Base-by-base conservation (phyloP, 2,888 invertebrate species). In the Cheilosia grossa region DNA sequence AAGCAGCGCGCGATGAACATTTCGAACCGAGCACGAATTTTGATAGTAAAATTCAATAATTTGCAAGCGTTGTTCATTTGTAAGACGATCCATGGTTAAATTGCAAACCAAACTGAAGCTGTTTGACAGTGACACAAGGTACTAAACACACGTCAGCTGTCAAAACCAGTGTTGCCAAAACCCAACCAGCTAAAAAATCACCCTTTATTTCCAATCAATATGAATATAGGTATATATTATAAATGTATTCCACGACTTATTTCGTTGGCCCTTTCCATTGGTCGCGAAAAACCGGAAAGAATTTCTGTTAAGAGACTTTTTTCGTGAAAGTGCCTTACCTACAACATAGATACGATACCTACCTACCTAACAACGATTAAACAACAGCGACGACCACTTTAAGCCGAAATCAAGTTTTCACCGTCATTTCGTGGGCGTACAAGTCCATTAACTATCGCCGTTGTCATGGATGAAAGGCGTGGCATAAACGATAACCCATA, bases 381-480 rank as follows among this genome's bases (percentile, higher is more conserved):
- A 66, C 59, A 24, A 27, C 49, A 33, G 44, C 70, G 19, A 40
- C 64, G 40, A 61, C 82, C 63, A 17, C 73, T 78, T 82, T 24
- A 67, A 69, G 72, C 67, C 49, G 42, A 61, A 79, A 79, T 79
- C 74, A 79, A 69, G 73, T 83, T 74, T 72, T 82, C 30, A 64
- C 42, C 61, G 21, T 44, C 69, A 27, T 24, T 61, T 70, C 17
- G 74, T 83, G 73, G 83, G 83, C 83, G 83, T 79, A 61, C 2
- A 49, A 83, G 51, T 54, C 59, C 64, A 79, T 83, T 83, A 83
- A 70, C 69, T 51, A 61, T 59, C 30, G 40, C 33, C 56, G 83
- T 80, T 83, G 83, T 83, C 83, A 80, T 83, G 83, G 70, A 61
- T 80, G 59, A 54, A 59, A 79, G 83, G 83, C 83, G 83, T 83